Evolutionary conservation across 2,888 invertebrate genomes (phyloP).

Genomic region (Papilio demoleus): DNA sequence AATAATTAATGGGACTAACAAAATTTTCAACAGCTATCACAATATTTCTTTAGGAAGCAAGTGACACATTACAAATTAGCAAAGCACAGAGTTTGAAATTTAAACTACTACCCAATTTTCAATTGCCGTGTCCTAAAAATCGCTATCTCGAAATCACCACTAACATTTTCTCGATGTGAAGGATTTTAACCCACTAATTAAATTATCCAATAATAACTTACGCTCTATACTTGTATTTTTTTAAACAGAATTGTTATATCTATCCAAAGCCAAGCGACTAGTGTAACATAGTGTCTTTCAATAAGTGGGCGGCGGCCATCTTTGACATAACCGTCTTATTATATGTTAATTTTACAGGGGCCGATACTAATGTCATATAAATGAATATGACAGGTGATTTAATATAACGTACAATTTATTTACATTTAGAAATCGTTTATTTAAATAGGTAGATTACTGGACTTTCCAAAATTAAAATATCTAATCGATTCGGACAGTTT

Average conservation of each 20-base stretch:
- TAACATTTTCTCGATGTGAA: too few relatives aligned
- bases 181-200: neutral
- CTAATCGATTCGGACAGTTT: neutral
- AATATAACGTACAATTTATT: constrained; percentile 8
- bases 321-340: constrained; percentile 33
- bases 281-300: neutral
- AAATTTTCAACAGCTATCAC: too few relatives aligned
- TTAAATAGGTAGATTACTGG: neutral
- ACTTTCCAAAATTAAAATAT: neutral
- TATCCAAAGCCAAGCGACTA: neutral
- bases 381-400: constrained; percentile 10
- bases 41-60: too few relatives aligned
- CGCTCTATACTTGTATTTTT: neutral
- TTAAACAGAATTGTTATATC: neutral
- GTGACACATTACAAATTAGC: too few relatives aligned
- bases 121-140: too few relatives aligned
- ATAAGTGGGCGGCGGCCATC: constrained; percentile 7
- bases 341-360: constrained; percentile 29
- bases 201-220: neutral
- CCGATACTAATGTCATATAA: constrained; percentile 18
- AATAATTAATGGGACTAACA: too few relatives aligned
- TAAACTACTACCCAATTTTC: too few relatives aligned
- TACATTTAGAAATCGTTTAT: constrained; percentile 28
- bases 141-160: too few relatives aligned
- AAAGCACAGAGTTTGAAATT: too few relatives aligned